Evolutionary conservation across 2,888 invertebrate species (phyloP).

Genomic region (Eurytoma californica): DNA sequence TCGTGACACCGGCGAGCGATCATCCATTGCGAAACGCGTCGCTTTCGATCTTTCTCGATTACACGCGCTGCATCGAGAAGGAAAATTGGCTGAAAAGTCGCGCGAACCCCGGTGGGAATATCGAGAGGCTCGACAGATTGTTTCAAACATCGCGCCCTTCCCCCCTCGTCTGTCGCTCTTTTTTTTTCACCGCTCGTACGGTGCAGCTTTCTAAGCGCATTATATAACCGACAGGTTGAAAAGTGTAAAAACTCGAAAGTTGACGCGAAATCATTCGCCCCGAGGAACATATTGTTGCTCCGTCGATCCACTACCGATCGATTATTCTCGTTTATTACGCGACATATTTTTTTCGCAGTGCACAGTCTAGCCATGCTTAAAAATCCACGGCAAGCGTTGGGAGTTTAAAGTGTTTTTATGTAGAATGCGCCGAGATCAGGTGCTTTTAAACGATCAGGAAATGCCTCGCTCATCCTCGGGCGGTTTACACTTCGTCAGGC

Average conservation of each 20-base stretch:
- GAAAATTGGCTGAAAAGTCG: neutral
- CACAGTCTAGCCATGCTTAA: too few relatives aligned
- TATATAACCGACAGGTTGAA: conserved; percentile 4
- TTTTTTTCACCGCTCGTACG: neutral
- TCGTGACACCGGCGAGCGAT: neutral
- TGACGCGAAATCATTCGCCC: neutral
- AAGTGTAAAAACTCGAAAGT: conserved; percentile 5
- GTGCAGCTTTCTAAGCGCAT: neutral
- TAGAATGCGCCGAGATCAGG: too few relatives aligned
- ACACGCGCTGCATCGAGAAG: neutral
- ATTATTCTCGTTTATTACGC: too few relatives aligned
- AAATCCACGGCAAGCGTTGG: too few relatives aligned
- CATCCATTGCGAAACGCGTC: neutral
- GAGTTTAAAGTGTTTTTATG: too few relatives aligned
- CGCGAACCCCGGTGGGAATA: neutral
- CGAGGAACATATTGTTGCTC: too few relatives aligned
- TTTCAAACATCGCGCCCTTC: neutral
- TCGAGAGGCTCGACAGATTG: neutral
- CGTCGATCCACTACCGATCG: too few relatives aligned
- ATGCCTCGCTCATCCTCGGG: neutral
- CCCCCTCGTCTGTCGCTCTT: neutral
- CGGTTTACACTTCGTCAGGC: neutral
- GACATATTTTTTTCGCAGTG: too few relatives aligned
- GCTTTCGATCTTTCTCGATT: conserved; percentile 1
- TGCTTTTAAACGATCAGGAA: neutral